Base-by-base conservation (phyloP, 2,888 invertebrate genomes). In the Sinelater perroti region DNA sequence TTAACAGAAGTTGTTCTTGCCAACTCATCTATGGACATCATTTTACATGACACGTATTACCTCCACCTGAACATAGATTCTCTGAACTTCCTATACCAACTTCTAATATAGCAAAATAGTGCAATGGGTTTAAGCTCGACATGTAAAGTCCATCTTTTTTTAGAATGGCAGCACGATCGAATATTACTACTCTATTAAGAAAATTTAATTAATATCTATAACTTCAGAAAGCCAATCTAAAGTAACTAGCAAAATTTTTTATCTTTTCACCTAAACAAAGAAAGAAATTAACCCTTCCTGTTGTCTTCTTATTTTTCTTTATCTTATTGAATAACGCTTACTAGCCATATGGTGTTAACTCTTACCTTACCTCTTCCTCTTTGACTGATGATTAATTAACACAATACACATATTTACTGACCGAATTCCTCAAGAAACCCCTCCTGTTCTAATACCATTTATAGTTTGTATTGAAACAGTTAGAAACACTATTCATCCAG, bases 21-120 rank as follows among this genome's bases (percentile, higher is more conserved):
- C 57, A 90, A 90, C 73, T 88, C 89, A 18, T 89, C 88, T 7
- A 81, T 91, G 79, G 91, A 91, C 82, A 86, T 90, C 78, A 81
- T 87, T 58, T 62, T 91, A 8, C 90, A 91, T 79, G 91, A 91
- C 72, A 90, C 90, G n/a, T 91, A 91, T 75, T 92, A 91, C 85
- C 84, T 0, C 84, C 84, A 3, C 75, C 80, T 42, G 83, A 84
- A 81, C 84, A 85, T 75, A 82, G 82, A 10, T 85, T 82, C 78
- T 80, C 78, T 73, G 83, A 85, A 81, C 60, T 84, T 47, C 84
- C 84, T 62, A 77, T 82, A 78, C 74, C 85, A 79, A n/a, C n/a
- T 4, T 84, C 83, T 85, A 85, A 83, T 83, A 80, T 85, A 85
- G 79, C 81, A 82, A 80, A 81, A 81, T n/a, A n/a, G n/a, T n/a